Evolutionary conservation across 1,140 invertebrate species (phyloP), one percentile per base, ranked within the genome.

Genomic region (Drosophila mayri): DNA sequence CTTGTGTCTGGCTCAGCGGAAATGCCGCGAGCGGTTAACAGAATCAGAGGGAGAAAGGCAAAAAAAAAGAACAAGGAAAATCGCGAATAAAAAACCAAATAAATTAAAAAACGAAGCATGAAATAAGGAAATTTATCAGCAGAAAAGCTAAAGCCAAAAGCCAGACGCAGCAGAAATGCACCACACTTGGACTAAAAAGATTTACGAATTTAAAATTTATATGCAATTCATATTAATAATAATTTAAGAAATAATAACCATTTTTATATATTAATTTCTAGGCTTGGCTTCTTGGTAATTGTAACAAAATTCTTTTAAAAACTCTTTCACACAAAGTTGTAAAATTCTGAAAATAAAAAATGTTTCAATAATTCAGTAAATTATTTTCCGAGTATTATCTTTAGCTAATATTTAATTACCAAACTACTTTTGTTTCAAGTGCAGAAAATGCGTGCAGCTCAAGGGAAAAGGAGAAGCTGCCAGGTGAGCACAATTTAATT

Each of bases 401-500:
- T 12, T 1, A 6, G 0, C 1, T 20, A 43, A 32, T 30, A 18
- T 50, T 32, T 2, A 0, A 50, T 52, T 32, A 5, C 11, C n/a
- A 14, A 1, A 2, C 20, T 0, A 8, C 11, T 54, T 54, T 54
- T 37, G 37, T 37, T 54, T 3, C 14, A 54, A 54, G 52, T 54
- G 52, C 52, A 41, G 16, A 35, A 38, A 32, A 55, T 20, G 57
- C 59, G 54, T 58, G 46, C 32, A 35, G 46, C 12, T 22, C 35
- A n/a, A 35, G 35, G 18, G n/a, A 47, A 37, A 10, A 20, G 25
- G 11, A 12, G 25, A 12, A 75, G 79, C 80, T 84, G 84, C 72
- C 85, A 90, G 85, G 80, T 90, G 85, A 84, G 85, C 84, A 83
- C 84, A 90, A 88, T 88, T 88, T 88, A 88, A 88, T 88, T 88